Evolutionary conservation across 2,113 vertebrate genomes (phyloP).

Genomic region (Lepisosteus osseus): DNA sequence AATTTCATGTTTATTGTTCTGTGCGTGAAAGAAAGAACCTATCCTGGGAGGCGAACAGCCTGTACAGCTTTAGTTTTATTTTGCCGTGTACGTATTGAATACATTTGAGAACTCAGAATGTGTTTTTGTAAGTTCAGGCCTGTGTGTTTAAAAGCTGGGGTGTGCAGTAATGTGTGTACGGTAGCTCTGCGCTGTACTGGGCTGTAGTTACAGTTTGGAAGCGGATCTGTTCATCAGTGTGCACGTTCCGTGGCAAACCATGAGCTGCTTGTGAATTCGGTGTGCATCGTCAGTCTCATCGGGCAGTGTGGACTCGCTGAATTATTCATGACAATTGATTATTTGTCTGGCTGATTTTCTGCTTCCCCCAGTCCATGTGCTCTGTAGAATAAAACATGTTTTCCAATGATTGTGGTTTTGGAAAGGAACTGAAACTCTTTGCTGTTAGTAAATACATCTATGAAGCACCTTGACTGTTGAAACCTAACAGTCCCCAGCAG

Average conservation of each 20-base stretch:
- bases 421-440: not conserved
- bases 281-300: not conserved
- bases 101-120: too few species aligned
- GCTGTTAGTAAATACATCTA: too few species aligned
- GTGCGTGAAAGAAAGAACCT: too few species aligned
- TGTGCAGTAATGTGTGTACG: not conserved
- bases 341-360: not conserved
- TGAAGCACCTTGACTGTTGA: too few species aligned
- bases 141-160: too few species aligned
- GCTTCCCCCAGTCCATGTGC: not conserved
- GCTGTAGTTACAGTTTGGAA: not conserved
- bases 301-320: slow-evolving; percentile 4
- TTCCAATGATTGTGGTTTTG: not conserved
- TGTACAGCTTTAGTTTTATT: too few species aligned
- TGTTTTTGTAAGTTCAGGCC: too few species aligned
- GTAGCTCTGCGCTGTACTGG: not conserved
- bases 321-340: slow-evolving; percentile 22
- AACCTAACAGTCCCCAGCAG: too few species aligned
- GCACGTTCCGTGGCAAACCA: not conserved
- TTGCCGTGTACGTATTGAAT: too few species aligned
- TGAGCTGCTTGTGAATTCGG: not conserved
- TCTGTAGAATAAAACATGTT: too few species aligned
- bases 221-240: not conserved
- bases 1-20: too few species aligned
- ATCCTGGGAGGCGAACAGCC: too few species aligned